Conservation (phyloP, 2,113 vertebrate genomes). For the Xiphias gladius region DNA sequence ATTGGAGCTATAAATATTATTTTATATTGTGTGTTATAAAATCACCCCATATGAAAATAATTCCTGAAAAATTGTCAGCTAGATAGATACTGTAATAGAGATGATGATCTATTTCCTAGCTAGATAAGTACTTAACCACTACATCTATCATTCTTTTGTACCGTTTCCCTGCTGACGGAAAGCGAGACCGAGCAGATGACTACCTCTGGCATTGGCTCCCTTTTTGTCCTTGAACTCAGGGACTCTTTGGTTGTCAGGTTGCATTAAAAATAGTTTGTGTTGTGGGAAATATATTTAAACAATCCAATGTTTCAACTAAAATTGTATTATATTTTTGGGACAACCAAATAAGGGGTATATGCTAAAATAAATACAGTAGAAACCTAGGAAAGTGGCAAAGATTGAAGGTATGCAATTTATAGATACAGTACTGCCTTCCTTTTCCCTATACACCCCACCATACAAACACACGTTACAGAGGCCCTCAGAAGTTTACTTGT, state of each 20-base stretch:
- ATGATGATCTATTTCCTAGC: constrained; percentile 5
- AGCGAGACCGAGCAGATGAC: not conserved
- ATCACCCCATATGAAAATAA: not conserved
- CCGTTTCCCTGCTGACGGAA: not conserved
- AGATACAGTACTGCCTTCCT: not conserved
- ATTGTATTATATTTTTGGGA: not conserved
- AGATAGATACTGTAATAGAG: not conserved
- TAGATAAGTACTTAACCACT: not conserved
- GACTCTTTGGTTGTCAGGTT: not conserved
- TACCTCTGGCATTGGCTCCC: not conserved
- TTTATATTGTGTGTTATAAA: not conserved
- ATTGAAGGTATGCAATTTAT: not conserved
- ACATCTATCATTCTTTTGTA: constrained; percentile 2
- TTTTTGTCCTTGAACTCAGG: constrained; percentile 4
- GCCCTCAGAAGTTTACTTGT: constrained; percentile 37
- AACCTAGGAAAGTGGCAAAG: not conserved
- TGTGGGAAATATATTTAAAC: not conserved
- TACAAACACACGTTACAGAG: not conserved
- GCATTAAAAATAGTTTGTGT: not conserved
- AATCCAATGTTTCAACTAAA: not conserved
- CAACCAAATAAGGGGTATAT: not conserved
- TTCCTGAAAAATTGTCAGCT: constrained; percentile 10
- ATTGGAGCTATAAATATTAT: too few relatives aligned
- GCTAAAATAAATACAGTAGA: not conserved
- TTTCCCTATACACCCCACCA: not conserved